Evolutionary conservation across 2,113 vertebrate genomes (phyloP), one percentile per base, ranked within the genome.

Genomic region (Tetrao urogallus): DNA sequence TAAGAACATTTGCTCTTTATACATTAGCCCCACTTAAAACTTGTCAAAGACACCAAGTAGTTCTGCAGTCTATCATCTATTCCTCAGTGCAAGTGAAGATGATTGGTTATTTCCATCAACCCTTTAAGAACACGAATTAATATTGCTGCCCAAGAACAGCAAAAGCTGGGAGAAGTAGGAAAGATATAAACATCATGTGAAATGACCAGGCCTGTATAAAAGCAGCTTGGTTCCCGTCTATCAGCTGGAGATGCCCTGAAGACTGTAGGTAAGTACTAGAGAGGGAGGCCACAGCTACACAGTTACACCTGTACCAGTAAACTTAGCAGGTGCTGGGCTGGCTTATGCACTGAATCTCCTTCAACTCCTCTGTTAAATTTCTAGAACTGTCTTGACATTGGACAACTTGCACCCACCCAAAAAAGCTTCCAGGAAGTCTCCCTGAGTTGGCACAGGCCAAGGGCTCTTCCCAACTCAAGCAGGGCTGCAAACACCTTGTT

Each of bases 1-100:
- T 95, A 96, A 92, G 87, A 94, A 89, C 65, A 88, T 94, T 92
- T 90, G 66, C 22, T 91, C 71, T 94, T 94, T 88, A 57, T 91
- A 74, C 75, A 74, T 83, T 88, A 93, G 85, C 69, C 47, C 69
- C 75, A 91, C 89, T 91, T 89, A 71, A 91, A 93, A 82, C 38
- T 61, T 89, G 64, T 88, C 60, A 80, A 89, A 91, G 85, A 82
- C 72, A 91, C 50, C 67, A 92, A 89, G 94, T 64, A 47, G 72
- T 91, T 85, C 87, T 93, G 85, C 64, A 88, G 43, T 91, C 64
- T 86, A 74, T 82, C 86, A 82, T 82, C 63, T 65, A 27, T 79
- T 65, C 84, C 79, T 22, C 78, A 91, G 64, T 36, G 28, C 28
- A 81, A 71, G 32, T 45, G 63, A 84, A 92, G 34, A 38, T 82